A percentile compares a stretch with the other conserved stretches of the same genome.
These are phyloP conservation scores for Arbacia lixula DNA, from an alignment of 53 echinoderm and acorn worm genomes.

Conservation along the genomic window DNA sequence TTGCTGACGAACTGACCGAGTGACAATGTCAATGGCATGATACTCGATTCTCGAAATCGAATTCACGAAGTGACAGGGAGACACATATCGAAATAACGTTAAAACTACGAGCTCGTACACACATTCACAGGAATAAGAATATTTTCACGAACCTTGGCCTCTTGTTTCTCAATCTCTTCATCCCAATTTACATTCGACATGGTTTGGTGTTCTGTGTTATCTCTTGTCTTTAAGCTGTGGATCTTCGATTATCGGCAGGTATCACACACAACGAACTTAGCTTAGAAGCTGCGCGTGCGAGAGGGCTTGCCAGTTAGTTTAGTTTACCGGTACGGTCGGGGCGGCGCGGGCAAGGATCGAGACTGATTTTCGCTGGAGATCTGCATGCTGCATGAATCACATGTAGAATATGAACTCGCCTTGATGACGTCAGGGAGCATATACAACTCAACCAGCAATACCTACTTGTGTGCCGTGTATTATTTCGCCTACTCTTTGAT, in stretches of 20 bases:
- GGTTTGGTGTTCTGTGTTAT: not conserved
- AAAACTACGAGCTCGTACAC: not conserved
- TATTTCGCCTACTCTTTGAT: too few species aligned
- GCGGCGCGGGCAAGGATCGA: too few species aligned
- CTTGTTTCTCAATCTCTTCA: conserved; percentile 17
- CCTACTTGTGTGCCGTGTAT: too few species aligned
- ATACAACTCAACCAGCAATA: too few species aligned
- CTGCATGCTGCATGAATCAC: too few species aligned
- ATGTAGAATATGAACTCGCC: too few species aligned
- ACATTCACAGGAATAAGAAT: not conserved
- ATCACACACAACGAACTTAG: not conserved
- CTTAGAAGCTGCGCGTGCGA: not conserved
- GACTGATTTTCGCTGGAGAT: too few species aligned
- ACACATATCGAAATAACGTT: not conserved
- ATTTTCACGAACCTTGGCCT: not conserved
- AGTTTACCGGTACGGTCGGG: too few species aligned
- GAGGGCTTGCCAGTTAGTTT: too few species aligned
- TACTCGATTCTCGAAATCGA: not conserved
- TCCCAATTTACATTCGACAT: conserved; percentile 39
- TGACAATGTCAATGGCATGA: too few species aligned
- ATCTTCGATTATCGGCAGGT: not conserved
- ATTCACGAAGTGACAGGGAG: not conserved
- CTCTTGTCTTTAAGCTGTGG: not conserved
- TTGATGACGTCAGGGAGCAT: too few species aligned
- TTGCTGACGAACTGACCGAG: too few species aligned